Conservation (phyloP, 2,113 vertebrate species). For the Corythoichthys haematopterus region DNA sequence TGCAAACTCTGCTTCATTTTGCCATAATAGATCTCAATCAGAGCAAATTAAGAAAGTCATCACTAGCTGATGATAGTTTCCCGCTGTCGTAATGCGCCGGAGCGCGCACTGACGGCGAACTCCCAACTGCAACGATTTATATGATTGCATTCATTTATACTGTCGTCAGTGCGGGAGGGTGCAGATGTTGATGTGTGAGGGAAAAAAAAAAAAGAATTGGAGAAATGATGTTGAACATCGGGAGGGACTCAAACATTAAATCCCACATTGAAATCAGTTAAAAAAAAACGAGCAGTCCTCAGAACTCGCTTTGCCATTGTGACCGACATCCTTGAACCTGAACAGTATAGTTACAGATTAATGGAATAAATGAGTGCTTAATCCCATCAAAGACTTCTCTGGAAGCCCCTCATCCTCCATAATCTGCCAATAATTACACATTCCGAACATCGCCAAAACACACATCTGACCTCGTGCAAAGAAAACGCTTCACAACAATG, state of each 20-base stretch:
- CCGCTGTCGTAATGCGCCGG: not conserved
- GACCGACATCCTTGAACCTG: conserved; percentile 20
- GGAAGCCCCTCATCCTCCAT: conserved; percentile 49
- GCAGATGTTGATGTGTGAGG: not conserved
- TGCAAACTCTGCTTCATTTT: conserved; percentile 1
- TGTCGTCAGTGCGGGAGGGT: not conserved
- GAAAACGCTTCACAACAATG: not conserved
- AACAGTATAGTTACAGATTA: conserved; percentile 39
- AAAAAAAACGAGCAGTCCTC: not conserved
- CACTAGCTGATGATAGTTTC: conserved; percentile 8
- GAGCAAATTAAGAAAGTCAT: conserved; percentile 14
- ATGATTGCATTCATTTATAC: conserved; percentile 25
- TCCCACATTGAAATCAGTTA: not conserved
- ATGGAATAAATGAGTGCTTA: conserved; percentile 70
- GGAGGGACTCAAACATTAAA: not conserved
- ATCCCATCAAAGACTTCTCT: conserved; percentile 71
- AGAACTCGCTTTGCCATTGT: conserved; percentile 6
- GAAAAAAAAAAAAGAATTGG: no score
- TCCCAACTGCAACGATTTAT: conserved; percentile 13
- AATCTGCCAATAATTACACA: conserved; percentile 71
- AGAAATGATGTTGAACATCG: not conserved
- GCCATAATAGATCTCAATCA: conserved; percentile 16
- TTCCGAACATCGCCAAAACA: conserved; percentile 30
- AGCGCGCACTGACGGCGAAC: conserved; percentile 5
- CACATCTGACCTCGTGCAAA: conserved; percentile 18